Percentiles rank a stretch among this genome's conserved stretches.
Conservation (phyloP, 1,140 invertebrate genomes). For the Trigoniulus corallinus region DNA sequence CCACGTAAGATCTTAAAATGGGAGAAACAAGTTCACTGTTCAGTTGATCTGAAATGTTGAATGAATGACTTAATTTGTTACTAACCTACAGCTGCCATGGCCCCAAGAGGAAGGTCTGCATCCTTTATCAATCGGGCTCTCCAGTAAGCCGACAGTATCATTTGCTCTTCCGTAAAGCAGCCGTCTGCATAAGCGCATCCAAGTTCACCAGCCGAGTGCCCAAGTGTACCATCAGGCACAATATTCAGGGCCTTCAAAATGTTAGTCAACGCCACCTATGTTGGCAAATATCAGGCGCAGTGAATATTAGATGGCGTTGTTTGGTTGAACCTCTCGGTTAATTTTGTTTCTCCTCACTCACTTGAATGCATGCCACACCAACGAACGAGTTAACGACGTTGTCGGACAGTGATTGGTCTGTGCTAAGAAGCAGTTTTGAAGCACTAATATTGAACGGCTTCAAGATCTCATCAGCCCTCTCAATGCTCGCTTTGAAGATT, state of each 20-base stretch:
- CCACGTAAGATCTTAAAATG: conserved; percentile 47
- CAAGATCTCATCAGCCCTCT: conserved; percentile 52
- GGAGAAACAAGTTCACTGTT: background rate
- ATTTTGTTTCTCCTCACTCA: too few relatives aligned
- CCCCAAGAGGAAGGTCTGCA: conserved; percentile 47
- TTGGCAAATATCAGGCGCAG: background rate
- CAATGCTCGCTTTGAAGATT: conserved; percentile 56
- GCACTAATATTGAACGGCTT: conserved; percentile 53
- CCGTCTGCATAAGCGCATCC: conserved; percentile 96
- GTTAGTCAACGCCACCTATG: conserved; percentile 74
- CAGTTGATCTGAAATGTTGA: background rate
- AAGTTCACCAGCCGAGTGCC: conserved; percentile 87
- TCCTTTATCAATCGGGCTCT: conserved; percentile 73
- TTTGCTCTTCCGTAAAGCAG: conserved; percentile 78
- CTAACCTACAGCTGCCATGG: conserved; percentile 61
- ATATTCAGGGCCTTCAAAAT: conserved; percentile 57
- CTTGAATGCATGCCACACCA: too few relatives aligned
- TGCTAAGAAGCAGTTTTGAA: conserved; percentile 55
- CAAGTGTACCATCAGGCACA: conserved; percentile 79
- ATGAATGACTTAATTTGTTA: too few relatives aligned
- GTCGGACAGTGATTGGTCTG: conserved; percentile 58
- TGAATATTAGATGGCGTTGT: too few relatives aligned
- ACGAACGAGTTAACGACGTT: too few relatives aligned
- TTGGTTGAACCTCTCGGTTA: too few relatives aligned
- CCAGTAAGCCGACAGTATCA: conserved; percentile 79